Conservation (phyloP, 2,113 vertebrate species). For the Mola mola region DNA sequence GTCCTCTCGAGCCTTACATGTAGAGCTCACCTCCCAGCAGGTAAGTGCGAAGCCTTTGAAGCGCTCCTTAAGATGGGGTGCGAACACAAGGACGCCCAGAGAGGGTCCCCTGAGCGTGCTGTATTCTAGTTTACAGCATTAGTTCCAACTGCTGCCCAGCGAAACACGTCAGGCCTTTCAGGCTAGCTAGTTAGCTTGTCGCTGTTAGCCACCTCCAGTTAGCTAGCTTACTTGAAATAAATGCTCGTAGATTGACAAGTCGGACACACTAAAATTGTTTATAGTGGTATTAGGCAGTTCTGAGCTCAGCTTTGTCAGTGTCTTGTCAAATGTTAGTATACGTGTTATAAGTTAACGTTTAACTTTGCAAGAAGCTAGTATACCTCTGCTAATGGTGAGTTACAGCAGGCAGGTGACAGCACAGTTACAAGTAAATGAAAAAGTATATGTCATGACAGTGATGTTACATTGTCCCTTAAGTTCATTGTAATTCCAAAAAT, state of each 20-base stretch:
- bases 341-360: fast-evolving
- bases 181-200: conserved; percentile 45
- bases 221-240: conserved; percentile 27
- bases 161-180: conserved; percentile 50
- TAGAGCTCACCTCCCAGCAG: conserved; percentile 96
- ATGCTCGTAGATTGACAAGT: background rate
- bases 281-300: background rate
- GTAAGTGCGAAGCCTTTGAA: conserved; percentile 65
- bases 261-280: background rate
- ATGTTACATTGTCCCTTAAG: background rate
- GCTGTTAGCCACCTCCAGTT: conserved; percentile 53
- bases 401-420: conserved; percentile 49
- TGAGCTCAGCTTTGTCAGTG: background rate
- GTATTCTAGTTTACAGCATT: conserved; percentile 2
- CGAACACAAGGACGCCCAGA: background rate
- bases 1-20: conserved; percentile 88
- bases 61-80: background rate
- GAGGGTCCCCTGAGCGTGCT: background rate
- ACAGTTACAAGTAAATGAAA: background rate
- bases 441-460: background rate
- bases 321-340: background rate
- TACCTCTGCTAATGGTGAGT: conserved; percentile 35
- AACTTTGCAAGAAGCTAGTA: background rate
- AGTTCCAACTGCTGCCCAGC: conserved; percentile 15
- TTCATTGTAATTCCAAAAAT: background rate